Base-by-base conservation (phyloP, 2,113 vertebrate species). In the Dolichallabes microphthalmus region DNA sequence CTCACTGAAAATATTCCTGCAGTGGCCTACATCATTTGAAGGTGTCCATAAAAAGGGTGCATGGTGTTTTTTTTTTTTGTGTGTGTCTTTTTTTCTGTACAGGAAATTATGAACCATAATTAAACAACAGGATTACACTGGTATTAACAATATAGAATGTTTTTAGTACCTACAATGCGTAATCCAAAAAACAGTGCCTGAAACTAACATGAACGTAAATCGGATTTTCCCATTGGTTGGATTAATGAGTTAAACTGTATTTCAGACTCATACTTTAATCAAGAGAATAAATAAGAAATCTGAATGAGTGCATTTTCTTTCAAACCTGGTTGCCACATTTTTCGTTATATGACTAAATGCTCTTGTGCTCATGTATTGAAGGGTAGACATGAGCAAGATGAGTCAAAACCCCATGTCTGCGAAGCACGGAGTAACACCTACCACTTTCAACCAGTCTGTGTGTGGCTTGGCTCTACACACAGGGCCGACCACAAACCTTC, bases 401-500 rank as follows among this genome's bases (percentile, higher is more conserved):
- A 87, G 50, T 76, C 80, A 85, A 68, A 45, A 63, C 17, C 30
- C 57, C 39, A 78, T 52, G 55, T 81, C 7, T 35, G 32, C 69
- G 11, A 32, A 75, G 53, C 5, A n/a, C 69, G 63, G 68, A 66
- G 69, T 77, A 85, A 66, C 35, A 76, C 74, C 60, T 85, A 63
- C 53, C 68, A 74, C 60, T 12, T 78, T 78, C 64, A 86, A 32
- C 30, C 45, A 78, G 68, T 4, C 8, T 57, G 27, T 68, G n/a
- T 53, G 55, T 71, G 86, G 63, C 79, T 85, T 85, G 79, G 64
- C 55, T 45, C 85, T 61, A 74, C 52, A 73, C 52, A 60, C 30
- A 61, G 52, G 22, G 11, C 66, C 19, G 58, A 88, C 84, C 57
- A 7, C 75, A 63, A 78, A 58, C 55, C n/a, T 74, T 61, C 66